Evolutionary conservation across 1,140 invertebrate species (phyloP).

Genomic region (Diabrotica undecimpunctata): DNA sequence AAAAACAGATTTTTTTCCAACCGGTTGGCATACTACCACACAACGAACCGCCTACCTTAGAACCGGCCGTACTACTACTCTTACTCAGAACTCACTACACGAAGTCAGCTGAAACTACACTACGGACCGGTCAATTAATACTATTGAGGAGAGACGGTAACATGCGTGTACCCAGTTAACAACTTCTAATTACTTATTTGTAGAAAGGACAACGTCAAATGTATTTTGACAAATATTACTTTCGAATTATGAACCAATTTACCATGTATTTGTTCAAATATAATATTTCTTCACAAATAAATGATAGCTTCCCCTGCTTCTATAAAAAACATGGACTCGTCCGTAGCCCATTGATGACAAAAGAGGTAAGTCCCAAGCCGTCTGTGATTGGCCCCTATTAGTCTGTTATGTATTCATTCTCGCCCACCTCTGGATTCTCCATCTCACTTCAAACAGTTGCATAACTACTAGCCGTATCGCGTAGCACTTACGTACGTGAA

Average conservation of each 20-base stretch:
- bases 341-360: slow-evolving; percentile 50
- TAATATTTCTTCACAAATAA: neutral
- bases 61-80: slow-evolving; percentile 31
- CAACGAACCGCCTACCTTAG: slow-evolving; percentile 25
- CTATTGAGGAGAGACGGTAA: slow-evolving; percentile 35
- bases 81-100: slow-evolving; percentile 25
- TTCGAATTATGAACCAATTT: too few species aligned
- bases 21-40: slow-evolving; percentile 17
- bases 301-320: neutral
- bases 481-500: slow-evolving; percentile 12
- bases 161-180: neutral
- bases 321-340: slow-evolving; percentile 34
- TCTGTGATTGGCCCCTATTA: slow-evolving; percentile 42
- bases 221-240: too few species aligned
- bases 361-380: slow-evolving; percentile 44
- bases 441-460: slow-evolving; percentile 34
- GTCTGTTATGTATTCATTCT: slow-evolving; percentile 41
- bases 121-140: slow-evolving; percentile 39
- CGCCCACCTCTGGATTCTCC: slow-evolving; percentile 34
- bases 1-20: slow-evolving; percentile 11
- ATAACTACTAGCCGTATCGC: slow-evolving; percentile 26
- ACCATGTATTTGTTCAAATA: neutral
- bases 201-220: neutral
- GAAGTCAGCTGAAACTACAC: slow-evolving; percentile 37
- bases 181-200: neutral